Evolutionary conservation across 2,797 vertebrate genomes (phyloP).

Genomic region (Macropodus opercularis): DNA sequence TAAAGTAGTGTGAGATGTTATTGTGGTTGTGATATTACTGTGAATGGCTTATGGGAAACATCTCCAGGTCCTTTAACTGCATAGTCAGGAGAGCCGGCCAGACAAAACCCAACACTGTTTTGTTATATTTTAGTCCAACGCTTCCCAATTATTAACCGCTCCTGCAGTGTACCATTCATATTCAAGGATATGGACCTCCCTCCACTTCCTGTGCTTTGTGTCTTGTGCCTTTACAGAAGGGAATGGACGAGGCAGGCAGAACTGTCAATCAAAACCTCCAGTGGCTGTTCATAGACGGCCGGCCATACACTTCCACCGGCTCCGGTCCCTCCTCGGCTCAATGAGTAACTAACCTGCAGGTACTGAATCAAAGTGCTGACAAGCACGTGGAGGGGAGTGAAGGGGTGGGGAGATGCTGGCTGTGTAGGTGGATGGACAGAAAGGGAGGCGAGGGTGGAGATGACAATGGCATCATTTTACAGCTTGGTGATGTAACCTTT

Average conservation of each 20-base stretch:
- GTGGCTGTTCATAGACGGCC: conserved; percentile 66
- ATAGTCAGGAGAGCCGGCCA: background rate
- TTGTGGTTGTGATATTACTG: conserved; percentile 3
- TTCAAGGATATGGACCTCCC: conserved; percentile 66
- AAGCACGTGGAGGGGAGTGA: conserved; percentile 57
- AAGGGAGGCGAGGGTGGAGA: conserved; percentile 53
- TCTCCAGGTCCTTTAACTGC: background rate
- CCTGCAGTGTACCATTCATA: conserved; percentile 75
- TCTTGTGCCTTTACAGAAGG: conserved; percentile 70
- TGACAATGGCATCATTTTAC: conserved; percentile 73
- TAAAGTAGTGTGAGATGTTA: background rate
- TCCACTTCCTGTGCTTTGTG: conserved; percentile 79
- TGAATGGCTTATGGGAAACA: conserved; percentile 15
- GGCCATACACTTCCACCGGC: conserved; percentile 74
- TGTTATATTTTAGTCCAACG: conserved; percentile 70
- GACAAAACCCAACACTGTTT: conserved; percentile 45
- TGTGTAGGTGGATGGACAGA: conserved; percentile 73
- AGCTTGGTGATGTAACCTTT: conserved; percentile 72
- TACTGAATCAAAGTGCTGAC: conserved; percentile 83
- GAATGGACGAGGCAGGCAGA: conserved; percentile 79
- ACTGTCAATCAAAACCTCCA: conserved; percentile 77
- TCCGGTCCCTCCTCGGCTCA: conserved; percentile 74
- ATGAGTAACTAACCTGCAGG: conserved; percentile 85
- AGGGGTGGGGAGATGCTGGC: conserved; percentile 33
- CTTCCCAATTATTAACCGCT: conserved; percentile 82